phyloP scores from a whole-genome alignment of 2,113 vertebrate genomes.

The Trachemys scripta region DNA sequence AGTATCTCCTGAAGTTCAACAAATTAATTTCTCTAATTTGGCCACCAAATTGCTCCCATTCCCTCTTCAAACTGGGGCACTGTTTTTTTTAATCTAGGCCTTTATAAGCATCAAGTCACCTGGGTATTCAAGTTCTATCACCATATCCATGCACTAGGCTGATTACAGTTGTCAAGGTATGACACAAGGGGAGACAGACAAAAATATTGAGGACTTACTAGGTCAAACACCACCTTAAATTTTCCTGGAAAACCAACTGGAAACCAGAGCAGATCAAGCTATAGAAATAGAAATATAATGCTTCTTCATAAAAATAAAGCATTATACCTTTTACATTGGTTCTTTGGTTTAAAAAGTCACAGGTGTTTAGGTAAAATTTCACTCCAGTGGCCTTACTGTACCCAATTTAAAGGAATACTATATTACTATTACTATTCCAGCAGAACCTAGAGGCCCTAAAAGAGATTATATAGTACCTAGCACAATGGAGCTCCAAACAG shows the following conservation, averaged over 20 bases:
- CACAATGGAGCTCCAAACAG: not conserved
- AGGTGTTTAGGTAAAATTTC: not conserved
- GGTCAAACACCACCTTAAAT: not conserved
- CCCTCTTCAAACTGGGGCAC: too few relatives aligned
- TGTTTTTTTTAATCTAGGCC: too few relatives aligned
- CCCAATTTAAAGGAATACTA: not conserved
- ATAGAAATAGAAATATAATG: not conserved
- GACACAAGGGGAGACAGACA: not conserved
- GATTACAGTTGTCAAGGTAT: not conserved
- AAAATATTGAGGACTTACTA: not conserved
- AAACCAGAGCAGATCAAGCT: not conserved
- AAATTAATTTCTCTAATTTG: too few relatives aligned
- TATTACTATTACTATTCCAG: not conserved
- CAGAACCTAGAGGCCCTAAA: not conserved
- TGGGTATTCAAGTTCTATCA: not conserved
- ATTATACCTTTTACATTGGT: not conserved
- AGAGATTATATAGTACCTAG: not conserved
- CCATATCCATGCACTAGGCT: not conserved
- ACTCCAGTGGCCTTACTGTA: not conserved
- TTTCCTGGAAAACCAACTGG: not conserved
- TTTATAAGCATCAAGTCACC: not conserved
- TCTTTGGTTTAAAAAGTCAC: not conserved
- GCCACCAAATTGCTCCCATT: too few relatives aligned
- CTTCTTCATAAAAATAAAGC: not conserved
- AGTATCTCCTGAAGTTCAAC: too few relatives aligned